Evolutionary conservation across 2,113 vertebrate genomes (phyloP).

Genomic region (Chrysemys picta): DNA sequence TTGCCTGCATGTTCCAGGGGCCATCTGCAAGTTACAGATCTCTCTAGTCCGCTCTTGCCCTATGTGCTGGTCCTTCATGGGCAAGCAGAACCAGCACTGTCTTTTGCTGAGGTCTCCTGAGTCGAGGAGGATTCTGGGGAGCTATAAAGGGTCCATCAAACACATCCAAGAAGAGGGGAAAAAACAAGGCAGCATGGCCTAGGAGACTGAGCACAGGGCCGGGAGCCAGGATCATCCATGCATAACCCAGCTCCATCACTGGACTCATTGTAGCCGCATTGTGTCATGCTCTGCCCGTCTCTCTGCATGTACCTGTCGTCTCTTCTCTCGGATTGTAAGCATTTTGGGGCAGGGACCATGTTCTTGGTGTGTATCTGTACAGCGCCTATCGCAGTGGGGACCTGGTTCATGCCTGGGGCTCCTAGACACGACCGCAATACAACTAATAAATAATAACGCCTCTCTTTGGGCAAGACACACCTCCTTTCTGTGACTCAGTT

Average conservation of each 20-base stretch:
- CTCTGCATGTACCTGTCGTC: background rate
- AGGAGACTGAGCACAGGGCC: rapidly evolving
- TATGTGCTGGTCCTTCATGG: background rate
- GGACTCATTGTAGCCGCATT: rapidly evolving
- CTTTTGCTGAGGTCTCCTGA: background rate
- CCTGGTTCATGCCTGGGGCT: background rate
- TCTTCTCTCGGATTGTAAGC: background rate
- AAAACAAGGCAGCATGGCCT: rapidly evolving
- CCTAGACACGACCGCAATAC: background rate
- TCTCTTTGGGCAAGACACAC: background rate
- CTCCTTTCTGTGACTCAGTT: background rate
- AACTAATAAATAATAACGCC: background rate
- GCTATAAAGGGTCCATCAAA: background rate
- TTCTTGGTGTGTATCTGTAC: rapidly evolving
- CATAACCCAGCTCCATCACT: background rate
- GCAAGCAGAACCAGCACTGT: background rate
- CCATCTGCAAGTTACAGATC: background rate
- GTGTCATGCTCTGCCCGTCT: background rate
- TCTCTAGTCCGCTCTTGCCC: background rate
- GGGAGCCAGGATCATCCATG: background rate
- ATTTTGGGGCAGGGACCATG: background rate
- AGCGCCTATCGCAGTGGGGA: rapidly evolving
- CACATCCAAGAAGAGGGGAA: background rate
- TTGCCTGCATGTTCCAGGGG: constrained; percentile 24
- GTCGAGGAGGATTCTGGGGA: background rate